Percentiles rank a stretch among this genome's conserved stretches.
Conservation (phyloP, 2,797 vertebrate species). For the Octomys mimax region DNA sequence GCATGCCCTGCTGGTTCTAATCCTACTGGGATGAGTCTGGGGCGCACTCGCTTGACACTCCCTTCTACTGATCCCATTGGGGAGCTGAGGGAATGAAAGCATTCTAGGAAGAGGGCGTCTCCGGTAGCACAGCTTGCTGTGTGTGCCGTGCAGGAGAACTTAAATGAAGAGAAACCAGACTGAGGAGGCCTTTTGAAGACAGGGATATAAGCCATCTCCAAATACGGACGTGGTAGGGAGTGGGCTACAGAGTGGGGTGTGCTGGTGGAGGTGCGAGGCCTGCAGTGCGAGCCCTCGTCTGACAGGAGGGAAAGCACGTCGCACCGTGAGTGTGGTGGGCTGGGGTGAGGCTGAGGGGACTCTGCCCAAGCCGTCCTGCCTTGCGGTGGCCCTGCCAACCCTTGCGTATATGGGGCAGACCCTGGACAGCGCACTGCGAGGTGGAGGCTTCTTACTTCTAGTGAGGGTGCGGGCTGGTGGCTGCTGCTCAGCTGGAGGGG, state of each 20-base stretch:
- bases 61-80: conserved; percentile 52
- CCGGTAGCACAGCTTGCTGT: conserved; percentile 32
- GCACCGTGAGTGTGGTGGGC: accelerated
- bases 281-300: not conserved
- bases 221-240: not conserved
- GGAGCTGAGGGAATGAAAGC: conserved; percentile 59
- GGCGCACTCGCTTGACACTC: conserved; percentile 41
- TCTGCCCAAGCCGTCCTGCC: not conserved
- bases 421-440: not conserved
- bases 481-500: not conserved
- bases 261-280: too few species aligned
- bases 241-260: not conserved
- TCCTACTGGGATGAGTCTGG: conserved; percentile 45
- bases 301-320: too few species aligned
- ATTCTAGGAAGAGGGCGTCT: conserved; percentile 39
- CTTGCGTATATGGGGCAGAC: not conserved
- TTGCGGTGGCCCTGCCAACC: too few species aligned
- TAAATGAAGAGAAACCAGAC: conserved; percentile 33
- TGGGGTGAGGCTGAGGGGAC: not conserved
- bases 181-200: conserved; percentile 27
- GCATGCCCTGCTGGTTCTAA: conserved; percentile 25
- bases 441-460: not conserved
- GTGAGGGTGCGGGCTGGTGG: not conserved
- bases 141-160: conserved; percentile 45
- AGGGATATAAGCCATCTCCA: not conserved